These are phyloP conservation scores for Nemotelus pantherinus DNA, from an alignment of 2,888 invertebrate genomes.

Conservation along the genomic window DNA sequence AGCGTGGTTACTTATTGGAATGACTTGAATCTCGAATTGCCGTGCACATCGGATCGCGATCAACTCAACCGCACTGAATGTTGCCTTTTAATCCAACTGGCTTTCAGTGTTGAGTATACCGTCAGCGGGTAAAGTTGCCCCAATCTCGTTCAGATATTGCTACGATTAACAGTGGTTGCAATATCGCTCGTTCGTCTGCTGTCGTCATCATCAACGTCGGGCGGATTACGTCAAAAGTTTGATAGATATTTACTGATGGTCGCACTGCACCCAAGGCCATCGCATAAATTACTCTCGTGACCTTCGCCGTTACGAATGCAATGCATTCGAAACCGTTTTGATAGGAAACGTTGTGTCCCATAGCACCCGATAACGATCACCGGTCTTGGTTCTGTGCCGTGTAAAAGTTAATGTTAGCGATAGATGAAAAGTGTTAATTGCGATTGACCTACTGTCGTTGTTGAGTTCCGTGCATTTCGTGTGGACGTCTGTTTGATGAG, in stretches of 20 bases:
- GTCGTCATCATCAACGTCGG: constrained; percentile 17
- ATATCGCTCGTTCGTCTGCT: not conserved
- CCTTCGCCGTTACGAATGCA: not conserved
- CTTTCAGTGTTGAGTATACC: constrained; percentile 44
- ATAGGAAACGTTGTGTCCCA: not conserved
- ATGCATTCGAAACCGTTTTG: not conserved
- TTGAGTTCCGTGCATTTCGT: too few species aligned
- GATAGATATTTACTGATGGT: not conserved
- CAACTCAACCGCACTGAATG: constrained; percentile 6
- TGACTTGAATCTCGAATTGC: constrained; percentile 16
- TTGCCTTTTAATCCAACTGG: constrained; percentile 23
- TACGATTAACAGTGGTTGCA: too few species aligned
- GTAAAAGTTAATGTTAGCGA: too few species aligned
- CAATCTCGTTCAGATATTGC: not conserved
- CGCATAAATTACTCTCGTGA: not conserved
- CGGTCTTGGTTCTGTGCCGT: too few species aligned
- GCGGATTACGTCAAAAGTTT: constrained; percentile 17
- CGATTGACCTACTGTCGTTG: too few species aligned
- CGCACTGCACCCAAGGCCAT: not conserved
- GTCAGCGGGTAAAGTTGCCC: constrained; percentile 37
- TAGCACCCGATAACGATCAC: not conserved
- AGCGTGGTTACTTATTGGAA: constrained; percentile 40
- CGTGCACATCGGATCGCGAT: constrained; percentile 3
- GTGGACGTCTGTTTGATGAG: too few species aligned
- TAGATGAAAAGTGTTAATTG: too few species aligned